These are phyloP conservation scores for Sciurus carolinensis DNA, from an alignment of 2,797 vertebrate genomes.

Conservation along the genomic window DNA sequence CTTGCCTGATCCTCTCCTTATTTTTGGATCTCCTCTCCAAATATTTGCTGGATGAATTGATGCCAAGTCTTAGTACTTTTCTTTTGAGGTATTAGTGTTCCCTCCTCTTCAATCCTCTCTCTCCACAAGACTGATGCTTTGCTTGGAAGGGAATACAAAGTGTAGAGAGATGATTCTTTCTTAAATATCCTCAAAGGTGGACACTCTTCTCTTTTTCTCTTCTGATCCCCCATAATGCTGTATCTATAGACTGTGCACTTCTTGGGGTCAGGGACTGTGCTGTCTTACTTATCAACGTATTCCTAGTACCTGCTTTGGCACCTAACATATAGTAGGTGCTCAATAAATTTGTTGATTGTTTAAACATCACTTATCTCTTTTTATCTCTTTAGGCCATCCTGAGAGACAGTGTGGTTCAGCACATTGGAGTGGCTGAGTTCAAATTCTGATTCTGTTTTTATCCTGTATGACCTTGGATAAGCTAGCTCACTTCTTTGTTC, in stretches of 20 bases:
- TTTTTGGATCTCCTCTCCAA: conserved; percentile 29
- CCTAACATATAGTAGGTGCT: neutral
- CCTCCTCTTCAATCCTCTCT: neutral
- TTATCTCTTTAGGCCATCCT: neutral
- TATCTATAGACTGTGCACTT: neutral
- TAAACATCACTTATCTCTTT: neutral
- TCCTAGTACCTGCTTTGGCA: neutral
- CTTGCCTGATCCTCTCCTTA: neutral
- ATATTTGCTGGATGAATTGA: neutral
- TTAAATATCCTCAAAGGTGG: neutral
- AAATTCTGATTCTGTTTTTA: conserved; percentile 46
- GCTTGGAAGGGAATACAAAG: neutral
- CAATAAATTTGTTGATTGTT: neutral
- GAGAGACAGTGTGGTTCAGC: neutral
- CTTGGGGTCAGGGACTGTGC: neutral
- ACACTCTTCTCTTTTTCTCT: neutral
- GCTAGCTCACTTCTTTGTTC: neutral
- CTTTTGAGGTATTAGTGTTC: neutral
- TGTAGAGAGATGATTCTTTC: neutral
- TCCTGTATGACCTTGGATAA: neutral
- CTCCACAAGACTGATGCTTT: neutral
- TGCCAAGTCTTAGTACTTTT: neutral
- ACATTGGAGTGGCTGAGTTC: neutral
- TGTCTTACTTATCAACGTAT: neutral
- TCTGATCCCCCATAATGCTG: neutral